A percentile compares a stretch with the other conserved stretches of the same genome.
Conservation (phyloP, 1,140 invertebrate species). For the Watersipora subatra region DNA sequence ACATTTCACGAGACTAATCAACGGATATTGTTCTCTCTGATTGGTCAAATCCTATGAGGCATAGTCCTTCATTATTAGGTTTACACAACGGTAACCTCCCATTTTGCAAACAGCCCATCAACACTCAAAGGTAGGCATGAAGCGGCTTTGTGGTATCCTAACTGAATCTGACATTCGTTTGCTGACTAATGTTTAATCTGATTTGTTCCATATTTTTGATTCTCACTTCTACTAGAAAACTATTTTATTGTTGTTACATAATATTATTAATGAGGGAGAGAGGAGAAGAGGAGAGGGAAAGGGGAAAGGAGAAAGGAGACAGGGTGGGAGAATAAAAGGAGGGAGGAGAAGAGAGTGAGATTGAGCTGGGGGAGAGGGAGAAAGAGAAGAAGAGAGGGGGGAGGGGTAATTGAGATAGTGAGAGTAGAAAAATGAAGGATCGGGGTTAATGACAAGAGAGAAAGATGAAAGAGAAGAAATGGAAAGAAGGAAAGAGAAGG, state of each 20-base stretch:
- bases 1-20: no score
- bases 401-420: background rate
- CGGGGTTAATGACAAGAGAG: no score
- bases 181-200: background rate
- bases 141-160: background rate
- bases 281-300: conserved; percentile 1
- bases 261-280: background rate
- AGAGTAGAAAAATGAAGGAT: no score
- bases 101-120: no score
- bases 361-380: background rate
- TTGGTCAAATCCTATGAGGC: no score
- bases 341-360: no score
- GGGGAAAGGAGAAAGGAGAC: background rate
- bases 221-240: background rate
- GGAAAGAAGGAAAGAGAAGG: no score
- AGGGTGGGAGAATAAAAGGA: background rate
- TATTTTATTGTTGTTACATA: background rate
- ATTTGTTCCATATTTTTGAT: background rate
- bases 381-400: conserved; percentile 1
- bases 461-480: no score
- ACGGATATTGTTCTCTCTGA: no score
- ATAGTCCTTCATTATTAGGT: no score
- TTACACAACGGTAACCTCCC: no score
- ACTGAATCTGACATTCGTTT: background rate
- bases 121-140: background rate